phyloP scores from a whole-genome alignment of 2,797 vertebrate species.

The Characodon lateralis region DNA sequence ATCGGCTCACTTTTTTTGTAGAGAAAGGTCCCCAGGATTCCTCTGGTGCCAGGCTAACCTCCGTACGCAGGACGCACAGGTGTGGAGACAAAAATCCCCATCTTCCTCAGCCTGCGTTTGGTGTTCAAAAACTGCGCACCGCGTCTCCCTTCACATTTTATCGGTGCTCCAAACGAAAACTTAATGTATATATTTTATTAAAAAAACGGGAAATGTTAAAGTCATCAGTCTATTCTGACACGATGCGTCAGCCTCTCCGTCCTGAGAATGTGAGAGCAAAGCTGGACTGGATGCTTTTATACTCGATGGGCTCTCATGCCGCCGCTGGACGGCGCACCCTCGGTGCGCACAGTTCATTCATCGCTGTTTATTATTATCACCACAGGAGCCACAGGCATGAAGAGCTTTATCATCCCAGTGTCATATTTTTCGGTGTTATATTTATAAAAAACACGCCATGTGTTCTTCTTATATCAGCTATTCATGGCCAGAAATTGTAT shows the following conservation, averaged over 20 bases:
- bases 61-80: not conserved
- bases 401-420: not conserved
- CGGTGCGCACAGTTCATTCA: constrained; percentile 8
- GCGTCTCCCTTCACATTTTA: not conserved
- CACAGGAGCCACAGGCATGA: not conserved
- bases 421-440: not conserved
- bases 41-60: constrained; percentile 14
- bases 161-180: not conserved
- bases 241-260: constrained; percentile 11
- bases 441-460: not conserved
- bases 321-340: constrained; percentile 41
- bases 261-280: constrained; percentile 23
- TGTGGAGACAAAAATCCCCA: constrained; percentile 21
- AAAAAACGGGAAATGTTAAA: not conserved
- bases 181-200: not conserved
- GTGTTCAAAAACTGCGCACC: constrained; percentile 2
- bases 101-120: constrained; percentile 9
- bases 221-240: not conserved
- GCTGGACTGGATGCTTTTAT: constrained; percentile 53
- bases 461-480: not conserved
- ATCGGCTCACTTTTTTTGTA: not conserved
- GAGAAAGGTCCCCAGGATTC: not conserved
- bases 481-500: not conserved
- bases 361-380: not conserved
- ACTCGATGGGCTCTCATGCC: constrained; percentile 10